Evolutionary conservation across 2,797 vertebrate genomes (phyloP).

Genomic region (Remorina albescens): DNA sequence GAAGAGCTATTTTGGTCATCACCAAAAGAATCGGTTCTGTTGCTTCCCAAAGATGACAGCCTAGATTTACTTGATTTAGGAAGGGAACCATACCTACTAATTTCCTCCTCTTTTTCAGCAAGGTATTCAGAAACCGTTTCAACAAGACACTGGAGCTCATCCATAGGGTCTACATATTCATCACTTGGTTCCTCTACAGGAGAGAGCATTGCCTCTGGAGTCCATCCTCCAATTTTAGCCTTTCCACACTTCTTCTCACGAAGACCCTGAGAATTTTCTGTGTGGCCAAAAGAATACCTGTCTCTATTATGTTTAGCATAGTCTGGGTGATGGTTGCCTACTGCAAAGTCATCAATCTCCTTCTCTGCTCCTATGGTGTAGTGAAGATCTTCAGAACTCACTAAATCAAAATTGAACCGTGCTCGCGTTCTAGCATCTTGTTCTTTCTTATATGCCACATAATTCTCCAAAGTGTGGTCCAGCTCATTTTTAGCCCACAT

Average conservation of each 20-base stretch:
- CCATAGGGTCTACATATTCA: conserved; percentile 92
- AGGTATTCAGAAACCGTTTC: conserved; percentile 98
- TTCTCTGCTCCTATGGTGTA: conserved; percentile 82
- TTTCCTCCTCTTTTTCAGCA: conserved; percentile 98
- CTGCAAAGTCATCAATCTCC: conserved; percentile 78
- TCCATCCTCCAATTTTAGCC: conserved; percentile 77
- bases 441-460: conserved; percentile 81
- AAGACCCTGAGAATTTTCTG: conserved; percentile 67
- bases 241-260: conserved; percentile 77
- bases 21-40: conserved; percentile 75
- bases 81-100: conserved; percentile 91
- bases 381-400: conserved; percentile 84
- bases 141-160: conserved; percentile 96
- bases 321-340: conserved; percentile 64
- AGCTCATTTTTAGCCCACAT: conserved; percentile 83
- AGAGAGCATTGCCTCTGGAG: conserved; percentile 82
- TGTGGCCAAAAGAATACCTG: conserved; percentile 54
- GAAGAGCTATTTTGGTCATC: conserved; percentile 68
- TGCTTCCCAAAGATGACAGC: conserved; percentile 78
- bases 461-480: conserved; percentile 82
- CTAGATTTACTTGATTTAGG: conserved; percentile 86
- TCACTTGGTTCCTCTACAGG: conserved; percentile 89
- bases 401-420: conserved; percentile 84
- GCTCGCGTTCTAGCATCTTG: conserved; percentile 69
- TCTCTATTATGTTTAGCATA: conserved; percentile 62